Percentiles rank a stretch among this genome's conserved stretches.
These are phyloP conservation scores for Acanthochromis polyacanthus DNA, from an alignment of 2,113 vertebrate genomes.

Conservation along the genomic window DNA sequence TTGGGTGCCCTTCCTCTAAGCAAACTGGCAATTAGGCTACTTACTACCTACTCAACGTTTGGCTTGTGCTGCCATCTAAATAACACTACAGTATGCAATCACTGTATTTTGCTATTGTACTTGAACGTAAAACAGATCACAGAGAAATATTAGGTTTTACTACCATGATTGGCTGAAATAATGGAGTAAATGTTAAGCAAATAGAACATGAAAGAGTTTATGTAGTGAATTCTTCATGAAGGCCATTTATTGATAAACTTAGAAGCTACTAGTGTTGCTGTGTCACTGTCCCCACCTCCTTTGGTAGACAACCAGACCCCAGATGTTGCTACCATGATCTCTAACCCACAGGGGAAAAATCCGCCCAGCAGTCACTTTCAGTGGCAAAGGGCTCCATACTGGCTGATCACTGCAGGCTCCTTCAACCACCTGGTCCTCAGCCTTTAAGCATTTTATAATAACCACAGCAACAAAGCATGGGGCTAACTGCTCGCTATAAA, in stretches of 20 bases:
- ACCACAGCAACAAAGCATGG: constrained; percentile 56
- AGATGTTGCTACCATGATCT: constrained; percentile 73
- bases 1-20: constrained; percentile 67
- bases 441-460: constrained; percentile 64
- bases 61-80: constrained; percentile 34
- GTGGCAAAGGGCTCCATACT: constrained; percentile 48
- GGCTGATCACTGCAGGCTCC: constrained; percentile 48
- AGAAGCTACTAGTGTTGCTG: constrained; percentile 6
- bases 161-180: not conserved
- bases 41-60: constrained; percentile 60
- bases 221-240: constrained; percentile 8
- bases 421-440: constrained; percentile 72
- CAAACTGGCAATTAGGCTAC: constrained; percentile 72
- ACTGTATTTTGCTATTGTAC: constrained; percentile 30
- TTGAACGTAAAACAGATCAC: constrained; percentile 1
- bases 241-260: constrained; percentile 18
- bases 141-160: constrained; percentile 10
- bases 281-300: constrained; percentile 14
- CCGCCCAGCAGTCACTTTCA: constrained; percentile 43
- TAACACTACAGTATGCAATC: constrained; percentile 3
- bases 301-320: constrained; percentile 50
- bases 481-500: constrained; percentile 40
- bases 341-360: constrained; percentile 70
- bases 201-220: constrained; percentile 4
- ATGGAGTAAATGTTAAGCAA: constrained; percentile 9